These are phyloP conservation scores for Phyllostomus discolor DNA, from an alignment of 2,113 vertebrate genomes.

Conservation along the genomic window DNA sequence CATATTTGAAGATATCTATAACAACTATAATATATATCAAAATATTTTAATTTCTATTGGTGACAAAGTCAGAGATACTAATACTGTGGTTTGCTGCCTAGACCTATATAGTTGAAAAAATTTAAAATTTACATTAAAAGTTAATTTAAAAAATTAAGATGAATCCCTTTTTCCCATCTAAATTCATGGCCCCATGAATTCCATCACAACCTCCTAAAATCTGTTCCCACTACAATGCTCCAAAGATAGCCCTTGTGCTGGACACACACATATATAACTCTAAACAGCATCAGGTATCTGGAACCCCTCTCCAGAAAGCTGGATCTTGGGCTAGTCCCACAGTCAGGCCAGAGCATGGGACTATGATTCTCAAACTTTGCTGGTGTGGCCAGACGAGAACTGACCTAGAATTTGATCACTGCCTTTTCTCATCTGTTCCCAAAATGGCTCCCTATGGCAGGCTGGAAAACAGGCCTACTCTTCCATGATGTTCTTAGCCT, in stretches of 20 bases:
- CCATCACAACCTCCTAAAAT: background rate
- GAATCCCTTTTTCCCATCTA: background rate
- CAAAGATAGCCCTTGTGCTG: background rate
- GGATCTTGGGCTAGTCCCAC: background rate
- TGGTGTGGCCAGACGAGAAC: background rate
- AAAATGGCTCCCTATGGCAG: background rate
- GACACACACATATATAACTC: background rate
- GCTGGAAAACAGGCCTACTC: background rate
- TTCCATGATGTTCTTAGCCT: background rate
- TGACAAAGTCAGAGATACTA: background rate
- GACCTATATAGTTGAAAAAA: background rate
- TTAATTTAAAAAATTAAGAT: conserved; percentile 12
- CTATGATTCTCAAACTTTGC: background rate
- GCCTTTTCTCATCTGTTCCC: background rate
- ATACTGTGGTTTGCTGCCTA: background rate
- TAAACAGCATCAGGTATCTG: background rate
- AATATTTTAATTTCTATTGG: background rate
- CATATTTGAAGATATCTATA: background rate
- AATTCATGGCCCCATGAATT: background rate
- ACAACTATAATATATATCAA: background rate
- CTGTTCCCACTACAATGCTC: background rate
- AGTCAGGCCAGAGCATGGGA: background rate
- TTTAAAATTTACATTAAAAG: background rate
- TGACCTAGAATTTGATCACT: background rate
- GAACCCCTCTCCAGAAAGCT: background rate